Percentiles rank a stretch among this genome's conserved stretches.
Conservation (phyloP, 2,113 vertebrate genomes). For the Brachyhypopomus gauderio region DNA sequence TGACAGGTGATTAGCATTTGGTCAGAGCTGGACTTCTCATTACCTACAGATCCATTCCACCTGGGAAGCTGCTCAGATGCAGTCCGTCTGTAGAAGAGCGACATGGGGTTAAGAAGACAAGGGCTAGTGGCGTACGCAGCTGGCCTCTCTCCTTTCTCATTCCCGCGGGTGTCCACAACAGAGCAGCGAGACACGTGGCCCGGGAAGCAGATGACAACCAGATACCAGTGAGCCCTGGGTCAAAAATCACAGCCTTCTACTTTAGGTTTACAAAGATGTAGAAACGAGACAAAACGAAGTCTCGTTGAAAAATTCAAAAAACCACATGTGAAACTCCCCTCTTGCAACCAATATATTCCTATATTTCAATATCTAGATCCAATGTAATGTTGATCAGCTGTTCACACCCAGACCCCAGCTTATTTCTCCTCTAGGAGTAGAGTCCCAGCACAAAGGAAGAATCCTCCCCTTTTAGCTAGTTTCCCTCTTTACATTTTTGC, state of each 20-base stretch:
- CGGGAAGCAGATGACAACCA: constrained; percentile 89
- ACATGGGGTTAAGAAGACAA: constrained; percentile 53
- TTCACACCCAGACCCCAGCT: no score
- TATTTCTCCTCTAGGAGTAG: no score
- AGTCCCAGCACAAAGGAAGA: no score
- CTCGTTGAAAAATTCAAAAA: no score
- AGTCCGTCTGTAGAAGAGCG: constrained; percentile 49
- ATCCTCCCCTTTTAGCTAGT: no score
- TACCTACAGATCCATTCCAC: constrained; percentile 61
- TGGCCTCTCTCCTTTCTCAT: not conserved
- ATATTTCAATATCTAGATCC: no score
- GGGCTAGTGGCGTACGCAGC: constrained; percentile 13
- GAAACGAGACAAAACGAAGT: no score
- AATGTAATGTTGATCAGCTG: no score
- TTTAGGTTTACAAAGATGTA: not conserved
- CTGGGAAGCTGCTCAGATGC: constrained; percentile 5
- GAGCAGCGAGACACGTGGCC: constrained; percentile 62
- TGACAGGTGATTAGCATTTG: no score
- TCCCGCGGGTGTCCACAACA: not conserved
- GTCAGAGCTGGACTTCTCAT: constrained; percentile 56
- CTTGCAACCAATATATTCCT: no score
- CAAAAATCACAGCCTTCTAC: not conserved
- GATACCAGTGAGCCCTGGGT: constrained; percentile 86
- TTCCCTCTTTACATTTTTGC: no score
- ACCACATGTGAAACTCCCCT: no score